These are phyloP conservation scores for Epinotia demarniana DNA, from an alignment of 2,888 invertebrate genomes.

Conservation along the genomic window DNA sequence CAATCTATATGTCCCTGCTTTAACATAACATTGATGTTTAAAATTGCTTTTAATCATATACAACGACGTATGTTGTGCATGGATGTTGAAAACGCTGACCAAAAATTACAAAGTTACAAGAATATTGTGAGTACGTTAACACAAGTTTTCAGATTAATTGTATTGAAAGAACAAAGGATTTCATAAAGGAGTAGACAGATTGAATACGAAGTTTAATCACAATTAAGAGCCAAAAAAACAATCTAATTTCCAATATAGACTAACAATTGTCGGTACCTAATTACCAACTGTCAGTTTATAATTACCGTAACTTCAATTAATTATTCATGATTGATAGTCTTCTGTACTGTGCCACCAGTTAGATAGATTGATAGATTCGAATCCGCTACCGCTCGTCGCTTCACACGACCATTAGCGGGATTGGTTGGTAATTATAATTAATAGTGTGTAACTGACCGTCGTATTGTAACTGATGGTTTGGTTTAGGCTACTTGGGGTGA, in stretches of 20 bases:
- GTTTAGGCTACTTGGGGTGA: constrained; percentile 65
- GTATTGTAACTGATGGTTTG: constrained; percentile 76
- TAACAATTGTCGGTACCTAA: background rate
- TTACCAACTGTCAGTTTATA: constrained; percentile 18
- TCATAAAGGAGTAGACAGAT: background rate
- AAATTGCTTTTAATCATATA: background rate
- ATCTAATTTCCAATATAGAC: background rate
- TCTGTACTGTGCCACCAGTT: background rate
- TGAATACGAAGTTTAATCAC: background rate
- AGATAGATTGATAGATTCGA: constrained; percentile 31
- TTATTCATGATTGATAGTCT: constrained; percentile 22
- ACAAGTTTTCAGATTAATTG: too few species aligned
- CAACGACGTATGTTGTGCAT: background rate
- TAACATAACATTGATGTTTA: background rate
- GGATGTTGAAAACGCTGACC: too few species aligned
- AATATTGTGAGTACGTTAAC: too few species aligned
- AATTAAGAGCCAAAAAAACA: background rate
- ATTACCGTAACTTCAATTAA: constrained; percentile 22
- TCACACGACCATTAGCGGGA: constrained; percentile 55
- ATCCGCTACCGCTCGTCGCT: constrained; percentile 49
- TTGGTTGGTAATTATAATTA: constrained; percentile 79
- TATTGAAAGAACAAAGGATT: too few species aligned
- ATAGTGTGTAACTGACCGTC: constrained; percentile 73
- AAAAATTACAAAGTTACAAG: too few species aligned
- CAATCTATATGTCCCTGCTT: too few species aligned